phyloP scores from a whole-genome alignment of 2,113 vertebrate species.

The Rhodinocichla rosea region DNA sequence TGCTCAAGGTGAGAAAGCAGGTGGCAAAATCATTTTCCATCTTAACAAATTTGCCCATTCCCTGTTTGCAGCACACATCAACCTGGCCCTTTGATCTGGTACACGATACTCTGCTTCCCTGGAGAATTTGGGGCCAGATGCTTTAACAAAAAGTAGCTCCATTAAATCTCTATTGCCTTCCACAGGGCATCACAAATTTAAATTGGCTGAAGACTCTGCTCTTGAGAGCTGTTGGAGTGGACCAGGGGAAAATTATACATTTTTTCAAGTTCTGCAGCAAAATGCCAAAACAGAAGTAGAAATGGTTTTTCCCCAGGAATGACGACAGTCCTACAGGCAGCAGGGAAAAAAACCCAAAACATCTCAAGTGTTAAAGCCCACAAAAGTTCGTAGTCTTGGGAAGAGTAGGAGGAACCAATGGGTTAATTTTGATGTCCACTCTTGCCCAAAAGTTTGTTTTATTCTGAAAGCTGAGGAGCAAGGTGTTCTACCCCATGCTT shows the following conservation, averaged over 20 bases:
- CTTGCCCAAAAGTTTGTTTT: neutral
- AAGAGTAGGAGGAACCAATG: neutral
- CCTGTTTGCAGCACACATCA: neutral
- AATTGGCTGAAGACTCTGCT: neutral
- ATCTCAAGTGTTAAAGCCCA: neutral
- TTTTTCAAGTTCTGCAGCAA: neutral
- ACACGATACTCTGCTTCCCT: slow-evolving; percentile 34
- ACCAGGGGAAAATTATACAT: neutral
- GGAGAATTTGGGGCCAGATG: slow-evolving; percentile 55
- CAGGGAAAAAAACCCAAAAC: neutral
- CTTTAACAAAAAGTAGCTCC: neutral
- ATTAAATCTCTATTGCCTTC: slow-evolving; percentile 21
- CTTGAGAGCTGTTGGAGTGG: neutral
- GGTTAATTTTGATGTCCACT: neutral
- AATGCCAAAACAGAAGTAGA: neutral
- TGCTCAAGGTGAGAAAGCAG: slow-evolving; percentile 43
- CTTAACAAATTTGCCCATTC: slow-evolving; percentile 25
- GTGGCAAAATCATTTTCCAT: slow-evolving; percentile 39
- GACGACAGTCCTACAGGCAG: neutral
- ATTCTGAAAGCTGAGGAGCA: neutral
- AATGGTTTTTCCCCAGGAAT: neutral
- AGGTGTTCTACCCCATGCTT: neutral
- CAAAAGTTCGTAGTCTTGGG: neutral
- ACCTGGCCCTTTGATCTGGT: slow-evolving; percentile 23
- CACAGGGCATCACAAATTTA: neutral